A percentile compares a stretch with the other conserved stretches of the same genome.
Conservation (phyloP, 2,113 vertebrate species). For the Xyrauchen texanus region DNA sequence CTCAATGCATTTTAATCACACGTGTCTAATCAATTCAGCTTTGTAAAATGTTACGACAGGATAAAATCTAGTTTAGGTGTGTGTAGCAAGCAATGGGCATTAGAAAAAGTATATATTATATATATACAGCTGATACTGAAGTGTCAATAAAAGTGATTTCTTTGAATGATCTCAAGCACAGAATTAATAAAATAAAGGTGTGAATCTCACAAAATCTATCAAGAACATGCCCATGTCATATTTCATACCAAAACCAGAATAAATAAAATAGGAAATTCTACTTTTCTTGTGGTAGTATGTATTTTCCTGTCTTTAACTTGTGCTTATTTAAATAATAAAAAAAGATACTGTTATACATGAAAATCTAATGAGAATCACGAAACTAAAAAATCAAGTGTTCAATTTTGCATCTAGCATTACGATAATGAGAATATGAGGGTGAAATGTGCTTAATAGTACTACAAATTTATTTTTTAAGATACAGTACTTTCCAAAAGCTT, state of each 20-base stretch:
- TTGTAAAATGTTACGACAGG: not conserved
- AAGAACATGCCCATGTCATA: not conserved
- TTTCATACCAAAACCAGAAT: not conserved
- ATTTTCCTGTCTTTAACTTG: too few relatives aligned
- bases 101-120: slow-evolving; percentile 12
- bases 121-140: not conserved
- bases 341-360: too few relatives aligned
- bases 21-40: not conserved
- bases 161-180: slow-evolving; percentile 5
- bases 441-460: too few relatives aligned
- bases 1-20: slow-evolving; percentile 14
- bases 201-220: not conserved
- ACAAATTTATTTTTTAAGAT: too few relatives aligned
- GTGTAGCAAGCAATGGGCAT: slow-evolving; percentile 5
- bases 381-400: too few relatives aligned
- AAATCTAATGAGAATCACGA: too few relatives aligned
- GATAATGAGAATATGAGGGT: too few relatives aligned
- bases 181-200: not conserved
- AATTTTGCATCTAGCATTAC: too few relatives aligned
- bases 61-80: not conserved
- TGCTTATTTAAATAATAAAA: too few relatives aligned
- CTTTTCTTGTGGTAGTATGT: too few relatives aligned
- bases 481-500: too few relatives aligned
- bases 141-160: not conserved
- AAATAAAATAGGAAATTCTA: not conserved